Base-by-base conservation (phyloP, 2,113 vertebrate genomes). In the Enhydra lutris region DNA sequence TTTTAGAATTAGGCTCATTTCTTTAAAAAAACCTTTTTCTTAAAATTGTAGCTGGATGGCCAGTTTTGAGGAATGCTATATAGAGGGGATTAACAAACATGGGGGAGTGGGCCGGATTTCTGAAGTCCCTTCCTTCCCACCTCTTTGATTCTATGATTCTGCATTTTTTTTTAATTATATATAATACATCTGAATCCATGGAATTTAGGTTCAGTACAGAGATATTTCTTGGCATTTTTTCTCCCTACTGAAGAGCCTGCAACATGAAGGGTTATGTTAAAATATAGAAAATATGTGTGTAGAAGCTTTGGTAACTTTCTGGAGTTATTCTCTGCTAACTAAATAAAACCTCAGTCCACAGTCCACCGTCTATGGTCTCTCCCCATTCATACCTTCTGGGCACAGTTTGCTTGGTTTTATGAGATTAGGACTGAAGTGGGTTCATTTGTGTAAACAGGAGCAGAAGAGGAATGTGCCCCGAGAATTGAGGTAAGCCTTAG, bases 401-500 rank as follows among this genome's bases (percentile, higher is more conserved):
- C n/a, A 61, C 23, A 65, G 69, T 94, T 79, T 86, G 63, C 61
- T 94, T 89, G 73, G 59, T 47, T 92, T 98, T 89, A 73, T 21
- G 88, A 94, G 39, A 88, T 81, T 90, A 50, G 63, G n/a, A 81
- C 59, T 42, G 31, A 93, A 95, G 50, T 78, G 80, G 29, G 26
- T 39, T 26, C 88, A 45, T 89, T 96, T 94, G 55, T 84, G 73
- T 78, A 95, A 94, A 96, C 42, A 97, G 39, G 1, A 90, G 52
- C 74, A 94, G 24, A 82, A 6, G 65, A 93, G 55, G 36, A 91
- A 73, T 47, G 47, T 85, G 52, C 29, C 52, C 61, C 45, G 76
- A 91, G 71, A 88, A 81, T 6, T 29, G 24, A 74, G 78, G 12
- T 12, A 50, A 92, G 69, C 74, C 78, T 91, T n/a, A 39, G 71